phyloP scores from a whole-genome alignment of 1,140 invertebrate species.

The Penaeus chinensis region DNA sequence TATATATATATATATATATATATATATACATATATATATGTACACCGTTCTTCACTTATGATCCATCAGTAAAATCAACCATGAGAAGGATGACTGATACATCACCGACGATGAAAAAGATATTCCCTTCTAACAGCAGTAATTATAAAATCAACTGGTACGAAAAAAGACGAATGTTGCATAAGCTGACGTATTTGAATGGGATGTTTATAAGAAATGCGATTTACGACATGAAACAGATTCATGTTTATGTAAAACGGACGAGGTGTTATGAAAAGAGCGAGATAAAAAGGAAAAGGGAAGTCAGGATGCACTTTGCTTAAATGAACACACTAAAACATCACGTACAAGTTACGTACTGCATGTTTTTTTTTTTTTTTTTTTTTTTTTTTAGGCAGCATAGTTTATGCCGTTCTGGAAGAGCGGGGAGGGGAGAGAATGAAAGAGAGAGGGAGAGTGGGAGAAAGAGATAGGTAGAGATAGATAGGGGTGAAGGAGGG shows the following conservation, averaged over 20 bases:
- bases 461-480: neutral
- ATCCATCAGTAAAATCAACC: neutral
- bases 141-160: neutral
- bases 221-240: too few relatives aligned
- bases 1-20: constrained; percentile 26
- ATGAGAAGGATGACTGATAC: too few relatives aligned
- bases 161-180: neutral
- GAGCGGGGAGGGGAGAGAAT: neutral
- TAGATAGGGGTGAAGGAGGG: constrained; percentile 1
- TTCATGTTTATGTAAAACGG: neutral
- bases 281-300: neutral
- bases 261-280: neutral
- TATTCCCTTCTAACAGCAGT: neutral
- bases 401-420: neutral
- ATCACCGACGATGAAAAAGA: neutral
- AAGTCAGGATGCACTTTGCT: too few relatives aligned
- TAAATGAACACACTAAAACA: too few relatives aligned
- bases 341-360: neutral
- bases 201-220: too few relatives aligned
- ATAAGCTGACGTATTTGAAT: too few relatives aligned
- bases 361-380: neutral
- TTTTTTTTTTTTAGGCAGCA: neutral
- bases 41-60: neutral
- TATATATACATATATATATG: constrained; percentile 16
- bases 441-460: neutral